Evolutionary conservation across 2,888 invertebrate genomes (phyloP), one percentile per base, ranked within the genome.

Genomic region (Plebejus argus): DNA sequence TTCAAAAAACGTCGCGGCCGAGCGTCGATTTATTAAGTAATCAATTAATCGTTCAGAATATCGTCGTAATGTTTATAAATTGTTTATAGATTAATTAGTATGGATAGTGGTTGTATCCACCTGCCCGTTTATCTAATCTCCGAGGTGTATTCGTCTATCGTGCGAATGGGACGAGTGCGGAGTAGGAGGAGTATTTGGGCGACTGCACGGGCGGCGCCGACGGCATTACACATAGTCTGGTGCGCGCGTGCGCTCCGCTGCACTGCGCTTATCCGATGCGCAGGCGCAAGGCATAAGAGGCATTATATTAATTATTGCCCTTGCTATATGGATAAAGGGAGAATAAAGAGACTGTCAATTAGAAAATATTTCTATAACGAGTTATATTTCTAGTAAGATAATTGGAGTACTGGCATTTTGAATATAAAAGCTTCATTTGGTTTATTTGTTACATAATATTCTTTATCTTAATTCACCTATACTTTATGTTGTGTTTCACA

Each of bases 221-320:
- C 78, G 82, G 79, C 86, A 91, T 92, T 92, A 93, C 86, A 83
- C 89, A 81, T 86, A 91, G 91, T 92, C 91, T 91, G 87, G 82
- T 91, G 92, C 88, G 84, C 91, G 89, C 90, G 89, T 88, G 89
- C 91, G 91, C 92, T 85, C 83, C 85, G 86, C 83, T 89, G 91
- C 87, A 78, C 83, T 82, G 85, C 85, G 84, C 86, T 88, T 85
- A 88, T 86, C 86, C 86, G 82, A 83, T 85, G 86, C 86, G 86
- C 85, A 82, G 80, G 84, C 84, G 77, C 74, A 80, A 79, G 79
- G n/a, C 70, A 81, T 66, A 4, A 78, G 79, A 78, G 78, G 15
- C 10, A 10, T 12, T 35, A 35, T 7, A 33, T 6, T 35, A 6
- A 0, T 35, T 35, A 0, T 35, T n/a, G n/a, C n/a, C 35, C 35